A percentile compares a stretch with the other conserved stretches of the same genome.
These are phyloP conservation scores for Leucozona laternaria DNA, from an alignment of 2,888 invertebrate species.

Conservation along the genomic window DNA sequence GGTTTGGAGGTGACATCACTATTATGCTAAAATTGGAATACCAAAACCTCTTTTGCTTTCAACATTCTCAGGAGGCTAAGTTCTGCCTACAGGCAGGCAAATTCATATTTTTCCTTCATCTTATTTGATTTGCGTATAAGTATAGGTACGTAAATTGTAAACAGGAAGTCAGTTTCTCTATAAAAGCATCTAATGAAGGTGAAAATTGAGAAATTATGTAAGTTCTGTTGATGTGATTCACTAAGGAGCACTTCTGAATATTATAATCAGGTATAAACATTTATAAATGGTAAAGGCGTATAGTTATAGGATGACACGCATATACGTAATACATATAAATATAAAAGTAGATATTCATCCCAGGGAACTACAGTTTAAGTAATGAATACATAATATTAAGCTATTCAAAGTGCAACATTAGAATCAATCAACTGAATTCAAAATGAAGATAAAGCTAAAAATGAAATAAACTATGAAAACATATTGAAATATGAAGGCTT, in stretches of 20 bases:
- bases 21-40: background rate
- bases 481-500: background rate
- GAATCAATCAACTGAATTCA: background rate
- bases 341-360: background rate
- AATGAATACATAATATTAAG: background rate
- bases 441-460: background rate
- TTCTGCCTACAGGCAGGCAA: conserved; percentile 23
- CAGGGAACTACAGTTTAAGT: background rate
- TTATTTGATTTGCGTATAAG: background rate
- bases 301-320: background rate
- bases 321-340: background rate
- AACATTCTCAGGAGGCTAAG: background rate
- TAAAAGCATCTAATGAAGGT: conserved; percentile 51
- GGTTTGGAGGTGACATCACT: background rate
- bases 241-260: conserved; percentile 1
- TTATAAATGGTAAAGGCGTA: background rate
- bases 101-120: background rate
- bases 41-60: background rate
- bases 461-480: background rate
- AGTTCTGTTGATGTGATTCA: conserved; percentile 33
- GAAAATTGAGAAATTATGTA: conserved; percentile 57
- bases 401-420: background rate
- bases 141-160: background rate
- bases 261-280: background rate
- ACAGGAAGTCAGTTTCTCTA: conserved; percentile 6